phyloP scores from a whole-genome alignment of 2,888 invertebrate genomes.

The Hydraecia micacea region DNA sequence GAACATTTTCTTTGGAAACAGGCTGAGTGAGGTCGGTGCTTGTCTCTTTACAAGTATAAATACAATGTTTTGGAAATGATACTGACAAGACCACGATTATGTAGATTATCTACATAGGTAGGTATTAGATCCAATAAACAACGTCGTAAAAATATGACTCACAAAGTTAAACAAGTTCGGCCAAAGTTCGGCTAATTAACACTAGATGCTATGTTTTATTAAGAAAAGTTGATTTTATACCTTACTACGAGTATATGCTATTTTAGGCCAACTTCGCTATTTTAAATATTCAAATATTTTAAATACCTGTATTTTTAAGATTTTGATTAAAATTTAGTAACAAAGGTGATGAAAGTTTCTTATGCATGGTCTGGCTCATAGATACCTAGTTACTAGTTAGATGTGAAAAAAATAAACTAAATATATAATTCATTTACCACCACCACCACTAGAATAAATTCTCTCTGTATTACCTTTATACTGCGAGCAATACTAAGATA shows the following conservation, averaged over 20 bases:
- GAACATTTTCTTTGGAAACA: constrained; percentile 54
- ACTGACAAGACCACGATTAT: constrained; percentile 1
- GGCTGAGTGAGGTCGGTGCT: constrained; percentile 40
- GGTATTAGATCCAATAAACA: neutral
- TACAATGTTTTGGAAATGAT: constrained; percentile 24
- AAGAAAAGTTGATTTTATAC: neutral
- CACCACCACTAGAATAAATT: too few relatives aligned
- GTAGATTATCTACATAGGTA: constrained; percentile 22
- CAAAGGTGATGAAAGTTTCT: neutral
- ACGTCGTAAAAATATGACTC: neutral
- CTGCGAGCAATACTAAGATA: constrained; percentile 1
- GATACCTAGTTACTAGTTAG: neutral
- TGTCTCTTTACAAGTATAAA: constrained; percentile 24
- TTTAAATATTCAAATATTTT: neutral
- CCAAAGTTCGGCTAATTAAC: neutral
- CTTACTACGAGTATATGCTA: neutral
- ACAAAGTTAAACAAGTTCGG: neutral
- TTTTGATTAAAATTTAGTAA: neutral
- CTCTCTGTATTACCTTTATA: neutral
- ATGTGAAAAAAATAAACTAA: neutral
- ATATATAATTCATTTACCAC: neutral
- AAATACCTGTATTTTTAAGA: too few relatives aligned
- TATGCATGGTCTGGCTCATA: neutral
- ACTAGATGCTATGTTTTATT: neutral
- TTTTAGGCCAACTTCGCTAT: neutral